Conservation (phyloP, 2,113 vertebrate genomes). For the Polypterus senegalus region DNA sequence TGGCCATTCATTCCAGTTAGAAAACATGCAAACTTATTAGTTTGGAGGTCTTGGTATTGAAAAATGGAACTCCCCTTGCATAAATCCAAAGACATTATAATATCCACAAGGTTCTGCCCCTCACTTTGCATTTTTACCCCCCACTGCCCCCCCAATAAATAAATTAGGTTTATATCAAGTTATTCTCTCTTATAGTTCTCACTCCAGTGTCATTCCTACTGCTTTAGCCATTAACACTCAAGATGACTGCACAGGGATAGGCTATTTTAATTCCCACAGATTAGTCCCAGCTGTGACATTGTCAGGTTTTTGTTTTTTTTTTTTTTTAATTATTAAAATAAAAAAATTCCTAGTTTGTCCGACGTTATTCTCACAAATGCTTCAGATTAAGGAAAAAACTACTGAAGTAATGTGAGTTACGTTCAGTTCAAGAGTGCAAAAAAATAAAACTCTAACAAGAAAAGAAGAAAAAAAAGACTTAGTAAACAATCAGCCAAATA, state of each 20-base stretch:
- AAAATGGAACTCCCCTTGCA: too few relatives aligned
- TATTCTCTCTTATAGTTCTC: conserved; percentile 31
- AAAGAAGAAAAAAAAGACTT: conserved; percentile 30
- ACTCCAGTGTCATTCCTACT: background rate
- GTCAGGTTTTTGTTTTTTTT: conserved; percentile 1
- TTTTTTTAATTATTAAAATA: background rate
- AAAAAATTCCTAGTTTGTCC: conserved; percentile 2
- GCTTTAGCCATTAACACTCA: background rate
- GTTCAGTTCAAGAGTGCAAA: conserved; percentile 54
- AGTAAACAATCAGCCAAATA: conserved; percentile 53
- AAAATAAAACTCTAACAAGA: conserved; percentile 49
- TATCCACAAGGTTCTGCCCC: too few relatives aligned
- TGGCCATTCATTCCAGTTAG: too few relatives aligned
- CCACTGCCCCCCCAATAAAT: too few relatives aligned
- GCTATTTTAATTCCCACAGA: background rate
- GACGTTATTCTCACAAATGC: conserved; percentile 32
- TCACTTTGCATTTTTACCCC: too few relatives aligned
- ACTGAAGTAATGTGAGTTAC: conserved; percentile 39
- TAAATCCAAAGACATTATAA: too few relatives aligned
- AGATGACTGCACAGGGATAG: background rate
- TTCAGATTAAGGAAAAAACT: conserved; percentile 34
- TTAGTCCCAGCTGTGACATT: background rate
- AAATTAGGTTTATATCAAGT: background rate
- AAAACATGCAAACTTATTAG: too few relatives aligned
- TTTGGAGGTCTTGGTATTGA: too few relatives aligned